Evolutionary conservation across 1,140 invertebrate species (phyloP), one percentile per base, ranked within the genome.

Genomic region (Drosophila miranda): DNA sequence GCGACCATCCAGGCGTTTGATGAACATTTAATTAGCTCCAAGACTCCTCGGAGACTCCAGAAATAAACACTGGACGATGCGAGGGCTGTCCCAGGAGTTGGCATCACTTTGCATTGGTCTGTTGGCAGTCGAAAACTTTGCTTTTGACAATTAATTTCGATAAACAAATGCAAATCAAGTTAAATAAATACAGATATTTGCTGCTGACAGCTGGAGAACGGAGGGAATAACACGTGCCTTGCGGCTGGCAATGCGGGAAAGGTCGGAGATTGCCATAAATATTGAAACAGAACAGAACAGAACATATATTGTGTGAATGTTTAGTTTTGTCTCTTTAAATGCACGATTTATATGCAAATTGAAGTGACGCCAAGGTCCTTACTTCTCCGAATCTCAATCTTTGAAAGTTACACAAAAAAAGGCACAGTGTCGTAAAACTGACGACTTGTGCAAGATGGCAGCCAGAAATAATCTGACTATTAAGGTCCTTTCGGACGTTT

Each of bases 1-100:
- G 9, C 30, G 3, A 11, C 8, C 69, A 71, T 43, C 54, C 34
- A 19, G 68, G 67, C 56, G 68, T 54, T 49, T 72, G 45, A 72
- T 72, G 67, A 72, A 72, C 50, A 53, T 61, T 72, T 72, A 72
- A 72, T 72, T 72, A 72, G 67, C 69, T 71, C 52, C 60, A 49
- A 34, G 72, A 72, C 67, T 72, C 57, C 68, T 13, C 42, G 52
- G 43, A 9, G 19, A 38, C 30, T 49, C 30, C 52, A 44, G 30
- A 14, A 5, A 44, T 55, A 55, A 46, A 57, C 62, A 69, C 63
- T 70, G 8, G 9, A 2, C n/a, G 3, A 8, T 1, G 4, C 64
- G 64, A 55, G 61, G 64, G 49, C 34, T 13, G 49, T 16, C 34
- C 43, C 6, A 13, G 3, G 7, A 2, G 8, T 30, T 30, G 28